A percentile compares a stretch with the other conserved stretches of the same genome.
Evolutionary conservation across 2,888 invertebrate species (phyloP).

Genomic region (Mimumesa dahlbomi): DNA sequence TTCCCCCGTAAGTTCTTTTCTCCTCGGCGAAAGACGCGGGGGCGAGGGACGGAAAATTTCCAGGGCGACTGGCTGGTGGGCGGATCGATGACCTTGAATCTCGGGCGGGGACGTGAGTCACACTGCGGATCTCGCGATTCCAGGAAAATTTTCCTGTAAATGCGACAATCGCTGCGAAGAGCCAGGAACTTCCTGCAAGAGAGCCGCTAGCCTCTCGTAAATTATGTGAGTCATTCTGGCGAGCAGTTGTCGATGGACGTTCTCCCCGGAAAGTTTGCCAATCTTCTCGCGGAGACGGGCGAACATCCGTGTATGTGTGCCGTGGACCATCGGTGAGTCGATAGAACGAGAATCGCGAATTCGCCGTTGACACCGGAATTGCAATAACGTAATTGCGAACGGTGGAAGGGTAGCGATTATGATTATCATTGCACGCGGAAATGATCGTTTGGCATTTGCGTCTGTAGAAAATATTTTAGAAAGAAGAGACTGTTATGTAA

Average conservation of each 20-base stretch:
- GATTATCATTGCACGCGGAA: no score
- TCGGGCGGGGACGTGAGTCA: constrained; percentile 48
- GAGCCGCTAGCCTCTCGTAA: constrained; percentile 32
- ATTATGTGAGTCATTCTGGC: constrained; percentile 44
- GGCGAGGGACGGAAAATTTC: background rate
- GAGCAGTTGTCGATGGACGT: constrained; percentile 5
- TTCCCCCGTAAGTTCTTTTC: background rate
- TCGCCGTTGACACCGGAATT: no score
- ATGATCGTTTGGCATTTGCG: no score
- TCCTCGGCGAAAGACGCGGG: background rate
- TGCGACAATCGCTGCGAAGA: constrained; percentile 48
- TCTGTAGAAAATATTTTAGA: no score
- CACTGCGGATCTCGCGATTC: constrained; percentile 52
- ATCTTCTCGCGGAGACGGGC: no score
- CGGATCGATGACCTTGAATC: constrained; percentile 64
- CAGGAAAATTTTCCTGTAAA: constrained; percentile 62
- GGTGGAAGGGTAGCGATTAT: no score
- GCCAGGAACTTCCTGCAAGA: constrained; percentile 35
- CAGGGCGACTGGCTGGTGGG: constrained; percentile 40
- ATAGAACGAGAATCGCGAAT: no score
- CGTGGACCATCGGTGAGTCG: no score
- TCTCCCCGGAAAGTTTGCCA: constrained; percentile 21
- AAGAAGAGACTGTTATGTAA: no score
- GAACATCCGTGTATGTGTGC: no score
- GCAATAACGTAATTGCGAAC: no score